Percentiles rank a stretch among this genome's conserved stretches.
Evolutionary conservation across 2,797 vertebrate genomes (phyloP).

Genomic region (Mus caroli): DNA sequence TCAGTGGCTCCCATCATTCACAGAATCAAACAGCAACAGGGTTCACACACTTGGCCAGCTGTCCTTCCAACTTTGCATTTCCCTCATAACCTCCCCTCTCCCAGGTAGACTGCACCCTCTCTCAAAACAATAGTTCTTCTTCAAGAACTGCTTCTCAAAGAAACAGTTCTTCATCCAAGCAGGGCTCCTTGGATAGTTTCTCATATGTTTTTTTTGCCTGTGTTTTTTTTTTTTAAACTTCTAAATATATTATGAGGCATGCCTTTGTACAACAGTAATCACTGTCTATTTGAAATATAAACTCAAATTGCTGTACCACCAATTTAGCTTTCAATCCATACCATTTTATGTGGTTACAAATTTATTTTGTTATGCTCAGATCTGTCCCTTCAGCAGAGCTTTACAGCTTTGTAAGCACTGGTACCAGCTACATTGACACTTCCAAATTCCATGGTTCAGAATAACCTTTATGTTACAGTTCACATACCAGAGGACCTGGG

Average conservation of each 20-base stretch:
- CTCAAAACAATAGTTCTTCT: background rate
- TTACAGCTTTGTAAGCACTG: background rate
- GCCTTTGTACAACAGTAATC: background rate
- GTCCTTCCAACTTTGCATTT: background rate
- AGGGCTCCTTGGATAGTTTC: background rate
- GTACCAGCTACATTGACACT: background rate
- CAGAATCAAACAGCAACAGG: background rate
- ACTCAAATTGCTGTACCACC: background rate
- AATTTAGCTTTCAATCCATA: background rate
- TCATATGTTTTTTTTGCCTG: background rate
- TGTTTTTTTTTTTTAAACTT: background rate
- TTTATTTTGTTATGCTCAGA: background rate
- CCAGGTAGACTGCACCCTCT: background rate
- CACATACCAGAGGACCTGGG: background rate
- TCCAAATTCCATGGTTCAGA: background rate
- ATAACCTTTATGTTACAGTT: background rate
- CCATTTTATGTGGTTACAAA: background rate
- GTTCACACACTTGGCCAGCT: background rate
- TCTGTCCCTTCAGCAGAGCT: background rate
- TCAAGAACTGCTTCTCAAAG: background rate
- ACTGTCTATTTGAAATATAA: background rate
- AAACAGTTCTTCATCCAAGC: background rate
- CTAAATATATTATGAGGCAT: background rate
- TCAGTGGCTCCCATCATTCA: background rate
- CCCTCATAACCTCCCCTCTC: background rate